Evolutionary conservation across 2,797 vertebrate genomes (phyloP), one percentile per base, ranked within the genome.

Genomic region (Poliocrania exsul): DNA sequence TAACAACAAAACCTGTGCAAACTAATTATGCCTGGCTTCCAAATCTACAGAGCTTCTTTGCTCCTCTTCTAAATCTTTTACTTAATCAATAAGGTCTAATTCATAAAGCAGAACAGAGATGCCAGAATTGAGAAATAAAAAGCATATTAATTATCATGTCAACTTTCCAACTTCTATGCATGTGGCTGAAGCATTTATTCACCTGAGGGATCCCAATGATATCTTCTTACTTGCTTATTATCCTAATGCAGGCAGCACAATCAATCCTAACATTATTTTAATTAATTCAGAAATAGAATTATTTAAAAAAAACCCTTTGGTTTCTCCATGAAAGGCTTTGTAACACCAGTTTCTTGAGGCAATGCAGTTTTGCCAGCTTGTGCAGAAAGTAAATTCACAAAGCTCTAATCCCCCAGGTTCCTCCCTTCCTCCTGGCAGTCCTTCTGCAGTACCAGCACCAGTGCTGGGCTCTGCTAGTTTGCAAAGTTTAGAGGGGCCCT

Each of bases 1-100:
- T 95, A 97, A 97, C 96, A 98, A 98, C 95, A 97, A 96, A 97
- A 97, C 91, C 87, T 86, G 71, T 94, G 93, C 95, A 97, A 97
- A 97, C 97, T 97, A 97, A 98, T 97, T 97, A 97, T 92, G 94
- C 94, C 86, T 73, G 78, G 92, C 73, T 97, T 97, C 96, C 64
- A 61, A 97, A 96, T 95, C 97, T 94, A 96, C 91, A 93, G 96
- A 83, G 69, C 31, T 97, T 95, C 89, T 95, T 88, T 95, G 77
- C 90, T 95, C 80, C 90, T 97, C 93, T 90, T 94, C 94, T 97
- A 74, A 97, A 83, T 64, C 47, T 91, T 86, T 81, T 92, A 54
- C 89, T 91, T 85, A 95, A 97, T 98, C 96, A n/a, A 97, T 97
- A 94, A 49, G 26, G 49, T 88, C 95, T 94, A 94, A 96, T 97